phyloP scores from a whole-genome alignment of 2,888 invertebrate species.

The Lasioglossum figueresi region DNA sequence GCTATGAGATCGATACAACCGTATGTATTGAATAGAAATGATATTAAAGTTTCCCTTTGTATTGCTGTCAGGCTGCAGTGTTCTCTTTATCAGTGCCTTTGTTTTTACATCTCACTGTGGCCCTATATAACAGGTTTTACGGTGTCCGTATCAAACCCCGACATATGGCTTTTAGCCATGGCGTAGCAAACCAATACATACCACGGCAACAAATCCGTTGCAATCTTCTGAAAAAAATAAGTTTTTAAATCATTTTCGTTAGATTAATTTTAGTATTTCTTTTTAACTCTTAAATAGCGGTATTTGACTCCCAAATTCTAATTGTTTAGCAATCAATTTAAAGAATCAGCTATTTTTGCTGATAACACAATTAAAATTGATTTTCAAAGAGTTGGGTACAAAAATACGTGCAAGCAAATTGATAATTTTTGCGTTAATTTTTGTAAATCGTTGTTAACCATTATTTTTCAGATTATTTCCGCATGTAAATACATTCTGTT shows the following conservation, averaged over 20 bases:
- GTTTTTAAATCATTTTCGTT: not conserved
- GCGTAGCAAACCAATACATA: too few species aligned
- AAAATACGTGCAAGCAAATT: not conserved
- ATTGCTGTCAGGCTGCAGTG: not conserved
- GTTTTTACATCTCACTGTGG: not conserved
- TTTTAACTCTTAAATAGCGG: not conserved
- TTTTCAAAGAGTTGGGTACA: not conserved
- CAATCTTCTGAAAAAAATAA: not conserved
- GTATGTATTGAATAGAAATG: not conserved
- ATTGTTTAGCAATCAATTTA: not conserved
- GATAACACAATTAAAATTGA: not conserved
- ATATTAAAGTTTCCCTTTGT: constrained; percentile 2
- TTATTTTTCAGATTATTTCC: too few species aligned
- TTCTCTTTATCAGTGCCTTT: not conserved
- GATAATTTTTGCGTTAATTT: too few species aligned
- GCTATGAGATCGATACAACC: not conserved
- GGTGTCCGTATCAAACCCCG: not conserved
- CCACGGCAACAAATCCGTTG: not conserved
- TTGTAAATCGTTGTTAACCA: too few species aligned
- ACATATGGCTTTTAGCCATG: too few species aligned
- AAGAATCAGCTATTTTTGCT: not conserved
- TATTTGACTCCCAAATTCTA: not conserved
- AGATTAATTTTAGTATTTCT: too few species aligned
- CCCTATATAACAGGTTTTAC: not conserved
- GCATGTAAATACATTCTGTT: not conserved